A percentile compares a stretch with the other conserved stretches of the same genome.
Conservation (phyloP, 2,113 vertebrate genomes). For the Pollimyrus isidori region DNA sequence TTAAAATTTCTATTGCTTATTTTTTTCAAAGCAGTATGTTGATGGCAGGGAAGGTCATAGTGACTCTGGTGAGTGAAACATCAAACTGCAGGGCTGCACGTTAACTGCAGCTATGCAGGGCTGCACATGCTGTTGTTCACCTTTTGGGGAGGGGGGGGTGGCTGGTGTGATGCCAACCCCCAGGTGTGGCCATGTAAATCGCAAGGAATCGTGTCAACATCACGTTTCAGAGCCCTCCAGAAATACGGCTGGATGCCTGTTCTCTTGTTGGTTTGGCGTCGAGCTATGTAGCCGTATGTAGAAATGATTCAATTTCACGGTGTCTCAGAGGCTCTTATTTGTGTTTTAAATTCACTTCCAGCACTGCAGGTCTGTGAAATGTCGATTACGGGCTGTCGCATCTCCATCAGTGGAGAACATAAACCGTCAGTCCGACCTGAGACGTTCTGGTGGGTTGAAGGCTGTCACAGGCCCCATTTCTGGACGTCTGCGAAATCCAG, state of each 20-base stretch:
- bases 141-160: neutral
- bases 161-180: neutral
- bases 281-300: neutral
- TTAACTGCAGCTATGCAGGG: neutral
- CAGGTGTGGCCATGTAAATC: neutral
- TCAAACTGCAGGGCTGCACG: neutral
- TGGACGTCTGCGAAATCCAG: neutral
- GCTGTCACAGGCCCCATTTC: neutral
- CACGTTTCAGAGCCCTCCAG: neutral
- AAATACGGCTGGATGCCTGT: neutral
- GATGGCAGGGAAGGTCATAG: neutral
- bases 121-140: neutral
- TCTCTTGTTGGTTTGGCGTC: neutral
- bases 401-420: neutral
- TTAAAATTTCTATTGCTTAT: neutral
- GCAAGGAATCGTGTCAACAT: neutral
- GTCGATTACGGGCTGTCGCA: neutral
- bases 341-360: neutral
- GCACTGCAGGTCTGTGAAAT: slow-evolving; percentile 3
- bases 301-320: neutral
- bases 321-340: neutral
- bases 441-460: neutral
- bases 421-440: neutral
- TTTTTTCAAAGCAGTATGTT: neutral
- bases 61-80: neutral